A percentile compares a stretch with the other conserved stretches of the same genome.
phyloP scores from a whole-genome alignment of 1,140 invertebrate species.

The Diorhabda elongata region DNA sequence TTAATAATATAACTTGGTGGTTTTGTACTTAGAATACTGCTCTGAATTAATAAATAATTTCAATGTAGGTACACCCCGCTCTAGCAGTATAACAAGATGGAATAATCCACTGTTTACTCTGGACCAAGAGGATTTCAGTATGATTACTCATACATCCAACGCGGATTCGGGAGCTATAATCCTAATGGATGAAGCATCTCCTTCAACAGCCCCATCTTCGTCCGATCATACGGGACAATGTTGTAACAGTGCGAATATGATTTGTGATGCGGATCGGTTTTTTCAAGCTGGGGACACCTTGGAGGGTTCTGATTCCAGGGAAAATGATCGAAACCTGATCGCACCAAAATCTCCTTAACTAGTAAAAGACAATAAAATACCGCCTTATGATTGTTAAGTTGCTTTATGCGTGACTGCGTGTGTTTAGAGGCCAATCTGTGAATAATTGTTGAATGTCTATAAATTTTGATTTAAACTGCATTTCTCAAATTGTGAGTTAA shows the following conservation, averaged over 20 bases:
- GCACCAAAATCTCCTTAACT: constrained; percentile 35
- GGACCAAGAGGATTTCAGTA: constrained; percentile 91
- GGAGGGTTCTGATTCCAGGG: constrained; percentile 33
- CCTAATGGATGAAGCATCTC: constrained; percentile 65
- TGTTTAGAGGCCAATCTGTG: constrained; percentile 27
- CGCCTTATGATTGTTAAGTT: constrained; percentile 40
- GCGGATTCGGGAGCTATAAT: constrained; percentile 63
- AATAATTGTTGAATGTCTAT: constrained; percentile 24
- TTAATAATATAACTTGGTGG: no score
- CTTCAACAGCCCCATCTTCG: constrained; percentile 28
- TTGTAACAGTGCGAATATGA: constrained; percentile 43
- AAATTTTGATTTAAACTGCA: constrained; percentile 23
- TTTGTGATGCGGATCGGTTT: constrained; percentile 46
- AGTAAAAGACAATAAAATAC: constrained; percentile 35
- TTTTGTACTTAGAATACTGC: no score
- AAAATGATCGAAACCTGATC: constrained; percentile 30
- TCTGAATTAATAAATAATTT: no score
- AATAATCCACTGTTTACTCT: constrained; percentile 81
- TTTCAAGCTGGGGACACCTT: constrained; percentile 43
- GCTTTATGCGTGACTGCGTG: constrained; percentile 28
- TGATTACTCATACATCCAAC: constrained; percentile 71
- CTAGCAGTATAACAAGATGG: constrained; percentile 75
- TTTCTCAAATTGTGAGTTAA: no score
- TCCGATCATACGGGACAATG: constrained; percentile 40
- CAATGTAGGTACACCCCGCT: constrained; percentile 49